Evolutionary conservation across 2,797 vertebrate genomes (phyloP), one percentile per base, ranked within the genome.

Genomic region (Oreortyx pictus): DNA sequence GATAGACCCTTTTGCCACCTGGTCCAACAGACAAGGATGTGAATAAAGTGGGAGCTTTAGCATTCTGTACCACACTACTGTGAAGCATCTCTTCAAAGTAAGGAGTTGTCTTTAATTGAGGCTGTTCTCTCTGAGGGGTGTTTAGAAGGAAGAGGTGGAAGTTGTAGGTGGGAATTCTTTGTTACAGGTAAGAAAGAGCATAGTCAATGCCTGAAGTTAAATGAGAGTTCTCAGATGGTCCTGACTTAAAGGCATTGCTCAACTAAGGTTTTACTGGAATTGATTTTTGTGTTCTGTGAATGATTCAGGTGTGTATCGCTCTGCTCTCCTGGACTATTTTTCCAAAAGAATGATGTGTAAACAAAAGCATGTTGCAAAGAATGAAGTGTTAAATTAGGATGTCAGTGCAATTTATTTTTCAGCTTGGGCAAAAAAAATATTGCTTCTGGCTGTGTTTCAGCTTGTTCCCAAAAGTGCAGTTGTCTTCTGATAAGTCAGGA

Each of bases 381-480:
- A 74, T 49, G 20, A 83, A 82, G 24, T 89, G 50, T 71, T 82
- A 86, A 71, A 74, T 84, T 74, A 67, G n/a, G 44, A 65, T 94
- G 52, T 88, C 62, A 49, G 13, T 83, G 60, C 43, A 76, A 15
- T 57, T 37, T 81, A 25, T 92, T 94, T 92, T 54, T 92, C 92
- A 66, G 86, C 67, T 81, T 76, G 13, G 29, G 65, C 33, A 56
- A 56, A 56, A 56, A 23, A 72, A 93, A 29, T 27, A 54, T 86
- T 90, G 49, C 56, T 87, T 65, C 49, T 91, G 73, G 70, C 83
- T 89, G 29, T 78, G 54, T 90, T 95, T 93, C 47, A 75, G 27
- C 46, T 73, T 74, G 43, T 84, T 95, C 84, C 71, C 54, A 84
- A 79, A 94, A 91, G 37, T 39, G 19, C 3, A 4, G 11, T 52